A percentile compares a stretch with the other conserved stretches of the same genome.
Conservation (phyloP, 2,113 vertebrate species). For the Macquaria ambigua region DNA sequence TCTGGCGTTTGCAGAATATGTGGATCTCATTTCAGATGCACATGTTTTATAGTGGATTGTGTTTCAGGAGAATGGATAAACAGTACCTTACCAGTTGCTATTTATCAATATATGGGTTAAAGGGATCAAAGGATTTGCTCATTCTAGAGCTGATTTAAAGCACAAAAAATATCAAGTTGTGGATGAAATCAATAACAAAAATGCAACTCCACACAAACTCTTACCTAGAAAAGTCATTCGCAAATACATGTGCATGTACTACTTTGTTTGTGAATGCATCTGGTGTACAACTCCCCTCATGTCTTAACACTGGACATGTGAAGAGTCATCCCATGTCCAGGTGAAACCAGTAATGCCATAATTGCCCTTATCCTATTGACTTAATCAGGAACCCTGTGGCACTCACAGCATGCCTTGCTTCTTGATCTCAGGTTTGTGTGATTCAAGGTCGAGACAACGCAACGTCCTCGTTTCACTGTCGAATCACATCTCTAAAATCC, state of each 20-base stretch:
- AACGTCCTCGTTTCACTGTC: slow-evolving; percentile 16
- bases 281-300: not conserved
- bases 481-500: slow-evolving; percentile 60
- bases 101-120: slow-evolving; percentile 36
- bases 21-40: slow-evolving; percentile 13
- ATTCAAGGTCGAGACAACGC: slow-evolving; percentile 64
- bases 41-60: not conserved
- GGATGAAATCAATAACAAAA: slow-evolving; percentile 25
- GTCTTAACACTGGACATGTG: slow-evolving; percentile 62
- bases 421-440: slow-evolving; percentile 44
- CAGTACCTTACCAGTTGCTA: slow-evolving; percentile 6
- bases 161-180: not conserved
- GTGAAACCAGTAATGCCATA: slow-evolving; percentile 80
- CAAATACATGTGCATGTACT: not conserved
- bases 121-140: slow-evolving; percentile 26
- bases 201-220: not conserved
- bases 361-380: slow-evolving; percentile 80
- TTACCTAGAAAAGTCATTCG: not conserved
- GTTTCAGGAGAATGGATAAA: slow-evolving; percentile 35
- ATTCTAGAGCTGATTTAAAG: slow-evolving; percentile 9
- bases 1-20: slow-evolving; percentile 27
- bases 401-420: slow-evolving; percentile 42
- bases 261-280: slow-evolving; percentile 17
- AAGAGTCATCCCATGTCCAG: slow-evolving; percentile 72
- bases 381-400: slow-evolving; percentile 74